Percentiles rank a stretch among this genome's conserved stretches.
Conservation (phyloP, 2,888 invertebrate genomes). For the Morinoia aosen region DNA sequence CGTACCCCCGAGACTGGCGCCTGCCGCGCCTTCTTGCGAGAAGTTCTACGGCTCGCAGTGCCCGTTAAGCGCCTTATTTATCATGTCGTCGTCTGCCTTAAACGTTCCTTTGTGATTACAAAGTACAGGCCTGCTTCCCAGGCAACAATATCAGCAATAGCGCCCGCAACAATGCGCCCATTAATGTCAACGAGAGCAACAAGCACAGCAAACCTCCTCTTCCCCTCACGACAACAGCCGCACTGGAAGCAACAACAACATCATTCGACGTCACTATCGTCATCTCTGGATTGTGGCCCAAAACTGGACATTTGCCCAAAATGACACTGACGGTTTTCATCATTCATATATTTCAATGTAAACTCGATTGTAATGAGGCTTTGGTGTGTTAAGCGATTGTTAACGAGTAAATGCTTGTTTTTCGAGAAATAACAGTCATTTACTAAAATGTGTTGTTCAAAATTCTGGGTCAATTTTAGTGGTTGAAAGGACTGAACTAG, state of each 20-base stretch:
- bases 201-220: constrained; percentile 13
- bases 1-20: constrained; percentile 56
- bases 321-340: neutral
- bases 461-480: too few relatives aligned
- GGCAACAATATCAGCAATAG: constrained; percentile 50
- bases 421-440: neutral
- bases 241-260: neutral
- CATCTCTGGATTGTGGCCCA: neutral
- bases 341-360: neutral
- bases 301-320: neutral
- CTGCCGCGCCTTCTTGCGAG: constrained; percentile 59
- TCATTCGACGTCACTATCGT: neutral
- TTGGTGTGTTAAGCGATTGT: neutral
- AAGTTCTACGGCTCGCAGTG: constrained; percentile 54
- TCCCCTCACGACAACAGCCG: constrained; percentile 7
- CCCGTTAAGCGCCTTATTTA: constrained; percentile 36
- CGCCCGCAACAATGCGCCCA: constrained; percentile 45
- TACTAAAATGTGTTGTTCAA: neutral
- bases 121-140: constrained; percentile 40
- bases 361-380: neutral
- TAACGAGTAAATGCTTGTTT: neutral
- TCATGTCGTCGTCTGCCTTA: constrained; percentile 45
- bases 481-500: too few relatives aligned
- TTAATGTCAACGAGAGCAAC: constrained; percentile 52
- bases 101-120: constrained; percentile 54